A percentile compares a stretch with the other conserved stretches of the same genome.
phyloP scores from a whole-genome alignment of 2,888 invertebrate species.

The Eudemis profundana region DNA sequence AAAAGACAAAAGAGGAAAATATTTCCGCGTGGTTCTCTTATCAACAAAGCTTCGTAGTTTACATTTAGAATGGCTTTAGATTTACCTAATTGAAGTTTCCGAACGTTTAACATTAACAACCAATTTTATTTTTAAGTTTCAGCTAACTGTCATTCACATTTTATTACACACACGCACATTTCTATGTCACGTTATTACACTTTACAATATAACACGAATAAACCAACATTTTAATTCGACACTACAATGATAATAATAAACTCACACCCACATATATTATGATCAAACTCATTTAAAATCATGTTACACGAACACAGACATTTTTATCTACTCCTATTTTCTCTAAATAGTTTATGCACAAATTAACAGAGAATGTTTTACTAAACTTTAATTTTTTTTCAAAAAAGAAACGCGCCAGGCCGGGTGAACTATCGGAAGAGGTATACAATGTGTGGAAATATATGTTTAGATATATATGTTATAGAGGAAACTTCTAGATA shows the following conservation, averaged over 20 bases:
- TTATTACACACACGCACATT: slow-evolving; percentile 20
- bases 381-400: slow-evolving; percentile 84
- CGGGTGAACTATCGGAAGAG: slow-evolving; percentile 93
- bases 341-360: slow-evolving; percentile 63
- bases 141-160: slow-evolving; percentile 56
- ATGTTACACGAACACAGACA: slow-evolving; percentile 52
- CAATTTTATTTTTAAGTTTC: slow-evolving; percentile 60
- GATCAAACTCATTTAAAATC: slow-evolving; percentile 26
- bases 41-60: slow-evolving; percentile 66
- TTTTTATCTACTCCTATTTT: slow-evolving; percentile 41
- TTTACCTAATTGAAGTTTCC: slow-evolving; percentile 50
- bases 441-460: slow-evolving; percentile 80
- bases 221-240: slow-evolving; percentile 45
- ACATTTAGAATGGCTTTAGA: slow-evolving; percentile 71
- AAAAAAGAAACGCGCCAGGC: slow-evolving; percentile 90
- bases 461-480: slow-evolving; percentile 80
- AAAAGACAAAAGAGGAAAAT: background rate
- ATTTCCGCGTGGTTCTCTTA: slow-evolving; percentile 59
- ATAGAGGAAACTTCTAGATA: slow-evolving; percentile 71
- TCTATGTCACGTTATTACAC: slow-evolving; percentile 34
- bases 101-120: slow-evolving; percentile 52
- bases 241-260: slow-evolving; percentile 43
- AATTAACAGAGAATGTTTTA: slow-evolving; percentile 80
- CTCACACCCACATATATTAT: slow-evolving; percentile 30
- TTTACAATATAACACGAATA: slow-evolving; percentile 44